Percentiles rank a stretch among this genome's conserved stretches.
Evolutionary conservation across 2,113 vertebrate genomes (phyloP).

Genomic region (Paedocypris sp.): DNA sequence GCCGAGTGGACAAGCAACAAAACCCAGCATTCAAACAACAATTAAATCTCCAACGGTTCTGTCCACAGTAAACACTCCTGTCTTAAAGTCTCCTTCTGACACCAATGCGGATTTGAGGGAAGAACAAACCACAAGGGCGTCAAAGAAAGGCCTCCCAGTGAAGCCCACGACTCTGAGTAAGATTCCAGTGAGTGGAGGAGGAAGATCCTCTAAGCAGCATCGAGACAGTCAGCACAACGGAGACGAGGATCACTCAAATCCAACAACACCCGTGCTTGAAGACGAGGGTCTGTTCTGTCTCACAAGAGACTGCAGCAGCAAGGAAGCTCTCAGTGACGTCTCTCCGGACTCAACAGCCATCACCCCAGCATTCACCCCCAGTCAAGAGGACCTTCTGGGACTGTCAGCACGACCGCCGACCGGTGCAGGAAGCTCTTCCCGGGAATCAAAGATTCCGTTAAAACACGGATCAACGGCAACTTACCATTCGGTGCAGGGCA

Average conservation of each 20-base stretch:
- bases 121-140: constrained; percentile 34
- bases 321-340: constrained; percentile 67
- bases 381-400: constrained; percentile 49
- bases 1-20: constrained; percentile 1
- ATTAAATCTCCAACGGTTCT: constrained; percentile 1
- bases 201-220: constrained; percentile 50
- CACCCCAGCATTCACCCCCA: constrained; percentile 53
- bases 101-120: neutral
- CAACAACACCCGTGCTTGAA: constrained; percentile 66
- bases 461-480: constrained; percentile 68
- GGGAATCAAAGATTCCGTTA: constrained; percentile 90
- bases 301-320: constrained; percentile 67
- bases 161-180: constrained; percentile 55
- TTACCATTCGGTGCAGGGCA: constrained; percentile 64
- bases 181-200: constrained; percentile 55
- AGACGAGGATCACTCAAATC: constrained; percentile 70
- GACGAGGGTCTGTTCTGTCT: constrained; percentile 59
- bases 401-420: constrained; percentile 48
- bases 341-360: constrained; percentile 36
- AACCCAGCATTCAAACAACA: constrained; percentile 2
- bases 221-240: constrained; percentile 65
- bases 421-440: constrained; percentile 57
- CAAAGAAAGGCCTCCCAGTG: constrained; percentile 69
- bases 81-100: constrained; percentile 35
- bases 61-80: constrained; percentile 57